phyloP scores from a whole-genome alignment of 2,888 invertebrate species.

The Cataglyphis cursor region DNA sequence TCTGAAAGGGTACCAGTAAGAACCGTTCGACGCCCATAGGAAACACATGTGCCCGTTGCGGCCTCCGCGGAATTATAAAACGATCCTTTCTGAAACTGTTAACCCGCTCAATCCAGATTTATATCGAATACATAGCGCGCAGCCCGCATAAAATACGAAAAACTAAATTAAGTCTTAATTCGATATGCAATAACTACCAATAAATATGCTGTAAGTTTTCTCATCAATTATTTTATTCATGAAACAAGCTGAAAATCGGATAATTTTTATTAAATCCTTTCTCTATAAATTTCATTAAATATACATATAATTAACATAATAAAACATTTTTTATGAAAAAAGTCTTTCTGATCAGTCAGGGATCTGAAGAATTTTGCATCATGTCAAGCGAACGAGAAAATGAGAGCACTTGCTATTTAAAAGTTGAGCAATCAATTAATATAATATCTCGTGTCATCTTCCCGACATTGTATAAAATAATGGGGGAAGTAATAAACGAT shows the following conservation, averaged over 20 bases:
- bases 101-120: conserved; percentile 36
- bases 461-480: conserved; percentile 3
- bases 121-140: conserved; percentile 20
- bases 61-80: conserved; percentile 53
- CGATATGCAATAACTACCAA: neutral
- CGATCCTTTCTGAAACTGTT: conserved; percentile 45
- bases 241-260: neutral
- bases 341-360: neutral
- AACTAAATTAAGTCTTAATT: conserved; percentile 8
- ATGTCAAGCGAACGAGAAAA: conserved; percentile 1
- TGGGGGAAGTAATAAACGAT: neutral
- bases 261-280: neutral
- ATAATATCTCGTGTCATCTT: neutral
- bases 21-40: conserved; percentile 52
- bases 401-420: conserved; percentile 6
- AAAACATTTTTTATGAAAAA: neutral
- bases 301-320: neutral
- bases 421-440: conserved; percentile 27
- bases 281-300: neutral
- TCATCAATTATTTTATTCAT: neutral
- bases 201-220: neutral
- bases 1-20: conserved; percentile 42
- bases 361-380: neutral
- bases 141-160: conserved; percentile 4
- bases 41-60: conserved; percentile 52